Conservation (phyloP, 2,797 vertebrate genomes). For the Hyperoplus lanceolatus region DNA sequence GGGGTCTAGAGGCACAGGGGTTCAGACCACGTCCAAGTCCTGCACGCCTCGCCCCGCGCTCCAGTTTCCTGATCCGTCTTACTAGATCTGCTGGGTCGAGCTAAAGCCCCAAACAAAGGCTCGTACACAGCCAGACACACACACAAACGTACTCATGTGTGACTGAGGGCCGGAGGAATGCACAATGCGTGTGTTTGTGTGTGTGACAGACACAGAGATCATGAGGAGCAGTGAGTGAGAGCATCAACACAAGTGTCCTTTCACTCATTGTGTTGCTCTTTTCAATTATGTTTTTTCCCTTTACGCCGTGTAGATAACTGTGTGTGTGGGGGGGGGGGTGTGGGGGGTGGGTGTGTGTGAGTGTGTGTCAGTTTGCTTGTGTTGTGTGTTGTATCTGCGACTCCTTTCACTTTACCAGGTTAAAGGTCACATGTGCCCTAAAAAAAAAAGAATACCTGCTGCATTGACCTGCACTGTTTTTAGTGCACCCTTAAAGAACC, state of each 20-base stretch:
- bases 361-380: background rate
- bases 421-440: background rate
- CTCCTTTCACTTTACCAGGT: background rate
- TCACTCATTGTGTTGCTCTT: constrained; percentile 20
- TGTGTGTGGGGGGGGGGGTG: background rate
- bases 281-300: constrained; percentile 33
- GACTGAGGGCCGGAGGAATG: constrained; percentile 54
- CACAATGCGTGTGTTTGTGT: constrained; percentile 35
- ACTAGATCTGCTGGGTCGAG: constrained; percentile 55
- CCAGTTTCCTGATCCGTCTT: constrained; percentile 73
- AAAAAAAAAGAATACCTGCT: background rate
- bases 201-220: constrained; percentile 29
- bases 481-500: background rate
- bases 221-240: constrained; percentile 38
- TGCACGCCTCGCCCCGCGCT: constrained; percentile 50
- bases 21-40: background rate
- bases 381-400: no score
- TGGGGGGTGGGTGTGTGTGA: background rate
- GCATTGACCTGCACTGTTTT: background rate
- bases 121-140: constrained; percentile 56
- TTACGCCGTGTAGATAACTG: background rate
- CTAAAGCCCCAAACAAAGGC: constrained; percentile 78
- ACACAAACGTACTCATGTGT: constrained; percentile 61
- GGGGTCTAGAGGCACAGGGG: background rate
- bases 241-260: constrained; percentile 41